phyloP scores from a whole-genome alignment of 2,797 vertebrate species.

The Sebastes elongatus region DNA sequence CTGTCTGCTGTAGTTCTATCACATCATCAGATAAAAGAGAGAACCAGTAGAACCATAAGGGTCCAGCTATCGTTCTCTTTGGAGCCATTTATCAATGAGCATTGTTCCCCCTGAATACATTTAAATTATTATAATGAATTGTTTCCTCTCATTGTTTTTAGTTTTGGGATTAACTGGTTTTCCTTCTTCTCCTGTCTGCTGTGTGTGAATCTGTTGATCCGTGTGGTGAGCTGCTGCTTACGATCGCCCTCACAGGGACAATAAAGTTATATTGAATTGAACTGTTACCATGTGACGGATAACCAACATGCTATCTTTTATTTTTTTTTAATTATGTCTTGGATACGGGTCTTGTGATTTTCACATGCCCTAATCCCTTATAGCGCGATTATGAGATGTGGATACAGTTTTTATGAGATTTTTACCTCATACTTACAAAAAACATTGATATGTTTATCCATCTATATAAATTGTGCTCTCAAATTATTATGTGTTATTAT shows the following conservation, averaged over 20 bases:
- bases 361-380: background rate
- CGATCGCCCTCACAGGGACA: background rate
- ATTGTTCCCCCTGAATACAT: background rate
- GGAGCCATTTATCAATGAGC: too few relatives aligned
- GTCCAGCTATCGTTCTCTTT: too few relatives aligned
- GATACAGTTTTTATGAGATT: too few relatives aligned
- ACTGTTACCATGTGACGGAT: background rate
- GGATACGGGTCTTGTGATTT: background rate
- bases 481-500: too few relatives aligned
- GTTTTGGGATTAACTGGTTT: background rate
- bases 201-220: background rate
- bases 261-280: background rate
- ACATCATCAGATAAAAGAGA: too few relatives aligned
- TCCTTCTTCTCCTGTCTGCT: background rate
- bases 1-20: too few relatives aligned
- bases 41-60: too few relatives aligned
- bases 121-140: background rate
- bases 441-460: too few relatives aligned
- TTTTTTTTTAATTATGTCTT: background rate
- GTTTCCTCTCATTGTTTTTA: background rate
- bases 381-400: background rate
- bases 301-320: background rate
- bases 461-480: too few relatives aligned
- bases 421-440: too few relatives aligned
- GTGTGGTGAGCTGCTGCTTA: too few relatives aligned